phyloP scores from a whole-genome alignment of 2,888 invertebrate genomes.

The Tetragonisca angustula region DNA sequence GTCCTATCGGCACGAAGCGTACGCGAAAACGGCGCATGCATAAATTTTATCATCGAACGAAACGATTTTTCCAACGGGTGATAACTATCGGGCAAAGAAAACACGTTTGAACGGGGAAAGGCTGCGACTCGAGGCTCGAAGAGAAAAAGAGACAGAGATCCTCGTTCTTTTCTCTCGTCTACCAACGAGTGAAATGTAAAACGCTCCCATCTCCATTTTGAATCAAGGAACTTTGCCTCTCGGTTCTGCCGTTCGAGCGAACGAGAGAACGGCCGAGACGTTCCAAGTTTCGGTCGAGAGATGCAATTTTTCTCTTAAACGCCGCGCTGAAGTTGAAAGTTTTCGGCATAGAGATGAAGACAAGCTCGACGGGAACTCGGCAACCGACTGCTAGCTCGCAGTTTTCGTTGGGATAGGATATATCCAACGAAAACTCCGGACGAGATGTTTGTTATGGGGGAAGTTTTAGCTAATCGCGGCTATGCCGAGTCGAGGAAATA shows the following conservation, averaged over 20 bases:
- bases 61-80: slow-evolving; percentile 4
- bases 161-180: not conserved
- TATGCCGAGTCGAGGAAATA: slow-evolving; percentile 25
- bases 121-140: slow-evolving; percentile 5
- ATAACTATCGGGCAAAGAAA: not conserved
- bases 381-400: slow-evolving; percentile 27
- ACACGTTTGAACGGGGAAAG: not conserved
- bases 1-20: too few relatives aligned
- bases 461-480: slow-evolving; percentile 67
- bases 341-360: slow-evolving; percentile 61
- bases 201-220: slow-evolving; percentile 42
- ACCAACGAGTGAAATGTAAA: slow-evolving; percentile 41
- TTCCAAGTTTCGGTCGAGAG: slow-evolving; percentile 53
- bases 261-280: slow-evolving; percentile 26
- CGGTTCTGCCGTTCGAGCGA: slow-evolving; percentile 22
- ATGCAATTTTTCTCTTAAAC: slow-evolving; percentile 69
- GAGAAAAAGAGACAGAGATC: not conserved
- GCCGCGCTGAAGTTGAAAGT: slow-evolving; percentile 63
- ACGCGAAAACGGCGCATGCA: not conserved
- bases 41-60: slow-evolving; percentile 16
- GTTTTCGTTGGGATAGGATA: slow-evolving; percentile 39
- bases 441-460: slow-evolving; percentile 64
- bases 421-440: slow-evolving; percentile 64
- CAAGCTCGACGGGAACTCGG: slow-evolving; percentile 58
- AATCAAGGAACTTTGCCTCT: slow-evolving; percentile 55